Base-by-base conservation (phyloP, 2,888 invertebrate species). In the Pseudeuparius sepicola region DNA sequence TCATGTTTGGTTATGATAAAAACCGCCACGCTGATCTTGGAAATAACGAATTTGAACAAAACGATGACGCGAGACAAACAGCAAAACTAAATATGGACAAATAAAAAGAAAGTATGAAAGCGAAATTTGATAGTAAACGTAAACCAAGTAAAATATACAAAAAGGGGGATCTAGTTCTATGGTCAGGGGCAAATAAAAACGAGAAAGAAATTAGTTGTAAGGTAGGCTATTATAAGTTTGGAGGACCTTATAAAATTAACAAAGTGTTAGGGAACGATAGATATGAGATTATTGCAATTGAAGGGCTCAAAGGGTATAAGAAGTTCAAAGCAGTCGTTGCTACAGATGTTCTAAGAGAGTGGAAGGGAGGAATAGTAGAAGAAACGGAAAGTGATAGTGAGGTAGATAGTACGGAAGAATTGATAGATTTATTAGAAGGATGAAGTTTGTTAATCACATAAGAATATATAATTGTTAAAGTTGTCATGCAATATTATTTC, bases 201-300 rank as follows among this genome's bases (percentile, higher is more conserved):
- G 17, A 6, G 3, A 43, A 44, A 31, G 37, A 43, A 11, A 37
- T 36, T 12, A 40, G 37, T 14, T 30, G 37, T n/a, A 44, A 48
- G 25, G 28, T 45, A 17, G 38, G 41, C n/a, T 20, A 39, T 6
- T 18, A 18, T 31, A 31, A 36, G 30, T 48, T 32, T 34, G 42
- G 44, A 13, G 46, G 45, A 2, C 45, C 45, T 13, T 46, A 45
- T 17, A 40, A 36, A 32, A 24, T 46, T 4, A 26, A 24, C n/a
- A 36, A 32, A 31, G 26, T 40, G 3, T 15, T 42, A 12, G 44
- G 37, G 2, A 41, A 41, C 23, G 47, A 47, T 18, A 29, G 42
- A 9, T 47, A 46, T 24, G 36, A 44, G 34, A 41, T 46, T 24
- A 32, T 35, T 4, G 35, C 43, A 4, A 26, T 47, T 4, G 39